These are phyloP conservation scores for Ceratotherium simum DNA, from an alignment of 2,113 vertebrate genomes.

Conservation along the genomic window DNA sequence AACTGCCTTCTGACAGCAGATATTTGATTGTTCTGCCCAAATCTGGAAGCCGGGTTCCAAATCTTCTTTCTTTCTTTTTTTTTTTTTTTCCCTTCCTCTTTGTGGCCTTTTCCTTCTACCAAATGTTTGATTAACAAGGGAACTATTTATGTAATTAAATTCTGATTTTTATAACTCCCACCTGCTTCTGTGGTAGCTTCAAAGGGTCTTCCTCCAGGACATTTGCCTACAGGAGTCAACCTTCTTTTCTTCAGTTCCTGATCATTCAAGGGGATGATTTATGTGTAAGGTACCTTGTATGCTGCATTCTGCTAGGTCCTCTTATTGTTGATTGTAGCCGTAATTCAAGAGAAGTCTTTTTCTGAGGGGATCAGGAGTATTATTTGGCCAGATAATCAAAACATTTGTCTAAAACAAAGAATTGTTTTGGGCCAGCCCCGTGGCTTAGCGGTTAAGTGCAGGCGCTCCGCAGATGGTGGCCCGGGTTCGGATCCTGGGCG, in stretches of 20 bases:
- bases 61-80: neutral
- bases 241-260: neutral
- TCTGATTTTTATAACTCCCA: neutral
- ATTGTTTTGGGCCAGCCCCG: too few species aligned
- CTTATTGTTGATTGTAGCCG: neutral
- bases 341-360: neutral
- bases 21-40: neutral
- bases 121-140: slow-evolving; percentile 16
- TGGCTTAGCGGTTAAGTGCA: too few species aligned
- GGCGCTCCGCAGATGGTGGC: too few species aligned
- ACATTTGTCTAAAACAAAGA: neutral
- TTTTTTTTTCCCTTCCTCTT: neutral
- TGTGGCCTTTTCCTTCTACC: slow-evolving; percentile 24
- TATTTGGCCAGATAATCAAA: neutral
- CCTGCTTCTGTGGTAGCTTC: neutral
- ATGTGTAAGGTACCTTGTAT: neutral
- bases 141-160: neutral
- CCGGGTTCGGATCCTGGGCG: too few species aligned
- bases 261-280: neutral
- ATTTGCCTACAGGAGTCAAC: neutral
- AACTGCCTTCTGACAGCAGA: neutral
- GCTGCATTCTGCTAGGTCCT: neutral
- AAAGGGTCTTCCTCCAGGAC: neutral
- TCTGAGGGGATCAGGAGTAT: neutral
- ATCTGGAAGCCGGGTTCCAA: neutral